phyloP scores from a whole-genome alignment of 2,797 vertebrate genomes.

The Otolemur crassicaudatus region DNA sequence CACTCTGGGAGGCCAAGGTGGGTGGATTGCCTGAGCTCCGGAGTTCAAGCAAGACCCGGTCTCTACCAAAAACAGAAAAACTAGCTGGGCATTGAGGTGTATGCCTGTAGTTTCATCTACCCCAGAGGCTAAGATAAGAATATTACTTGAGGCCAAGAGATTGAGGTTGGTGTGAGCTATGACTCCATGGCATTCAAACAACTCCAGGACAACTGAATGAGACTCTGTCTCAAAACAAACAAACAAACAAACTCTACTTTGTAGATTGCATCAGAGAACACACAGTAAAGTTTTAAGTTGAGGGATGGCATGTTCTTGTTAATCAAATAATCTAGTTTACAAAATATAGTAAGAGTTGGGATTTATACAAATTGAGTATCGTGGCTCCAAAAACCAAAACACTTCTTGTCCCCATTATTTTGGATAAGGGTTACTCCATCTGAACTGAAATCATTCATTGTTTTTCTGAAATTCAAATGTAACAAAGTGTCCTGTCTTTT shows the following conservation, averaged over 20 bases:
- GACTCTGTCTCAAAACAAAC: not conserved
- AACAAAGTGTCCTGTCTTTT: not conserved
- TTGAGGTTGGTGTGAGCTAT: not conserved
- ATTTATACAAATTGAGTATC: not conserved
- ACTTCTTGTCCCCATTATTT: not conserved
- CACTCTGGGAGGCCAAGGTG: too few relatives aligned
- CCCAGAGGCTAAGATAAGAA: not conserved
- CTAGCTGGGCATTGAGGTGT: not conserved
- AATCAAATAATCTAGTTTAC: constrained; percentile 47
- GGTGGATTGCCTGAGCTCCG: too few relatives aligned
- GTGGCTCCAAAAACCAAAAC: not conserved
- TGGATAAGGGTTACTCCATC: not conserved
- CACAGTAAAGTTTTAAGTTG: not conserved
- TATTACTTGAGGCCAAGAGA: not conserved
- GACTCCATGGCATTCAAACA: too few relatives aligned
- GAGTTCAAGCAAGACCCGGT: too few relatives aligned
- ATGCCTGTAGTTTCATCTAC: not conserved
- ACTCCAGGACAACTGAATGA: not conserved
- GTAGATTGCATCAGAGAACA: not conserved
- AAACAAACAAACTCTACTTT: not conserved
- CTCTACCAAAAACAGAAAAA: not conserved
- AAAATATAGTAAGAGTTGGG: not conserved
- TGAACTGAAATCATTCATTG: not conserved
- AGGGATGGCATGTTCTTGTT: not conserved
- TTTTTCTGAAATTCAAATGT: constrained; percentile 18